phyloP scores from a whole-genome alignment of 2,797 vertebrate genomes.

The Sebastes taczanowskii region DNA sequence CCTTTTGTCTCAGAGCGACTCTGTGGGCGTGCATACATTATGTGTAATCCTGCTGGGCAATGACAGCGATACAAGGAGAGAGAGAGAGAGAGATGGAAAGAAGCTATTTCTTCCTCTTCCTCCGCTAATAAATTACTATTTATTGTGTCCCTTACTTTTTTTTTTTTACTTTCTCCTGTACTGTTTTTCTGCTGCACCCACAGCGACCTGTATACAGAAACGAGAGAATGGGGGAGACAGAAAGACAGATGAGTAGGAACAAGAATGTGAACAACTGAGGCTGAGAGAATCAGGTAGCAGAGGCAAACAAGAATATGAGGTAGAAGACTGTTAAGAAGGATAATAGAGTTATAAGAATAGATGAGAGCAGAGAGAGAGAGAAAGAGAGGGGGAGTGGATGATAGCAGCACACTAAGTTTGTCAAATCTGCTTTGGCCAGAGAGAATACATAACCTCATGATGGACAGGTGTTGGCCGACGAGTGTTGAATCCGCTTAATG shows the following conservation, averaged over 20 bases:
- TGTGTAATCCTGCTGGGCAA: conserved; percentile 59
- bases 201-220: conserved; percentile 48
- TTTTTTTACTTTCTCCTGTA: conserved; percentile 11
- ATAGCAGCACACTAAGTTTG: conserved; percentile 20
- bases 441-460: conserved; percentile 17
- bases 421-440: conserved; percentile 41
- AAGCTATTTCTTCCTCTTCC: conserved; percentile 30
- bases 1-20: conserved; percentile 64
- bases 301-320: conserved; percentile 7
- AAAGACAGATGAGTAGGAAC: conserved; percentile 17
- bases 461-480: conserved; percentile 43
- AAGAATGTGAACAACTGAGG: conserved; percentile 15
- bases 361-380: neutral
- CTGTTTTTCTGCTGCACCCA: conserved; percentile 43
- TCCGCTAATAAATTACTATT: conserved; percentile 55
- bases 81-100: conserved; percentile 17
- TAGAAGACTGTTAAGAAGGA: neutral
- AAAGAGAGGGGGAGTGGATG: neutral
- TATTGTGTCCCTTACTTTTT: conserved; percentile 26
- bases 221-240: neutral
- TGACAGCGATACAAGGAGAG: conserved; percentile 37
- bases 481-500: conserved; percentile 33
- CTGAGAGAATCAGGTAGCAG: conserved; percentile 5
- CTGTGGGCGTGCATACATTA: conserved; percentile 77
- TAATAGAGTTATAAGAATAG: conserved; percentile 5